Evolutionary conservation across 64 coral and sea anemone genomes (phyloP), one percentile per base, ranked within the genome.

Genomic region (Montipora sp.): DNA sequence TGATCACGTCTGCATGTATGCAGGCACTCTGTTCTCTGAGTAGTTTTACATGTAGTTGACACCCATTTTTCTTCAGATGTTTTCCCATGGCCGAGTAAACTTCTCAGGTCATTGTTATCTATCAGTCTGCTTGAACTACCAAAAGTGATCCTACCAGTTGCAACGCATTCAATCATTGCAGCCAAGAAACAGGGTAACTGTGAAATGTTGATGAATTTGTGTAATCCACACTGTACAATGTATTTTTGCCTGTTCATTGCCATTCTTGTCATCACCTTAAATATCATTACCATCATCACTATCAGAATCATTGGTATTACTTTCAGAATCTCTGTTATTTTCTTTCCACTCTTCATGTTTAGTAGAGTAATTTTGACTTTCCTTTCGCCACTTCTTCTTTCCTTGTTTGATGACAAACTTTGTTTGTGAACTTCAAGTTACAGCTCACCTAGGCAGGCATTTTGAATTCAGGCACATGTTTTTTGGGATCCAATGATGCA

Each of bases 121-220:
- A 80, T 24, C 19, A 90, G 13, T 43, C 0, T 19, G 19, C 59
- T 57, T 5, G 79, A 57, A 24, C 77, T 75, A 7, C 75, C 45
- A 80, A 80, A 90, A 77, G 8, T 3, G 46, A 90, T 23, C 53
- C 65, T 77, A 19, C 63, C 76, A 90, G 73, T 55, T 78, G 78
- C 59, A 90, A 90, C 80, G 48, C 45, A 89, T 43, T 63, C 74
- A 89, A 59, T 89, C 73, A 75, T 45, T 89, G 77, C 19, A 75
- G 22, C 58, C 53, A 88, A 48, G 75, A 48, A 72, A 65, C 19
- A 22, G 3, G 75, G 58, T 78, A 84, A 69, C 55, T 58, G 51
- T 58, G 51, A 91, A 78, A 68, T 77, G 47, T 65, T 68, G 11
- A 86, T 14, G 57, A 92, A 36, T 77, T 71, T 14, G 49, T 51